A percentile compares a stretch with the other conserved stretches of the same genome.
These are phyloP conservation scores for Malurus leucopterus DNA, from an alignment of 2,797 vertebrate species.

Conservation along the genomic window DNA sequence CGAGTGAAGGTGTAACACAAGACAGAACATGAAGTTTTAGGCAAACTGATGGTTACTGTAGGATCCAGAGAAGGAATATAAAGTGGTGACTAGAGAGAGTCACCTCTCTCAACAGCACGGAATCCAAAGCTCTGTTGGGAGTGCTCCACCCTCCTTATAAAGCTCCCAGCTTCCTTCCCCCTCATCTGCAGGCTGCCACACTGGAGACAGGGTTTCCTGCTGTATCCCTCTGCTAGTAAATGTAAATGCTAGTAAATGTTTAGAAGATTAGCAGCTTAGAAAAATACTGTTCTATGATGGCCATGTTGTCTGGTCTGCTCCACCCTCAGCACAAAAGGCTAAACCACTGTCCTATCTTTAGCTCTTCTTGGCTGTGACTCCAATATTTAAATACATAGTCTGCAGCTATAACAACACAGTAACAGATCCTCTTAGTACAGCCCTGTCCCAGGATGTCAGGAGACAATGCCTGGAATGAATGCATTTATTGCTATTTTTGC, in stretches of 20 bases:
- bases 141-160: background rate
- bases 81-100: background rate
- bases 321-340: background rate
- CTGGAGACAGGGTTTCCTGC: background rate
- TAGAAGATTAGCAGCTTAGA: background rate
- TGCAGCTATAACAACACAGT: background rate
- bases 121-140: background rate
- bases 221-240: background rate
- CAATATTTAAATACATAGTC: background rate
- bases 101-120: background rate
- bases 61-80: background rate
- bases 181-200: background rate
- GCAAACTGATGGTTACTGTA: background rate
- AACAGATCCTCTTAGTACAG: background rate
- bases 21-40: background rate
- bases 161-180: background rate
- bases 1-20: fast-evolving
- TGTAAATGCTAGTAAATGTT: background rate
- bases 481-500: background rate
- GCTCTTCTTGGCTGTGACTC: background rate
- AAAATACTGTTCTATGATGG: background rate
- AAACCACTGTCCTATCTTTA: background rate
- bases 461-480: background rate
- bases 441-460: background rate
- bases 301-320: background rate